These are phyloP conservation scores for Morus bassanus DNA, from an alignment of 2,797 vertebrate genomes.

Conservation along the genomic window DNA sequence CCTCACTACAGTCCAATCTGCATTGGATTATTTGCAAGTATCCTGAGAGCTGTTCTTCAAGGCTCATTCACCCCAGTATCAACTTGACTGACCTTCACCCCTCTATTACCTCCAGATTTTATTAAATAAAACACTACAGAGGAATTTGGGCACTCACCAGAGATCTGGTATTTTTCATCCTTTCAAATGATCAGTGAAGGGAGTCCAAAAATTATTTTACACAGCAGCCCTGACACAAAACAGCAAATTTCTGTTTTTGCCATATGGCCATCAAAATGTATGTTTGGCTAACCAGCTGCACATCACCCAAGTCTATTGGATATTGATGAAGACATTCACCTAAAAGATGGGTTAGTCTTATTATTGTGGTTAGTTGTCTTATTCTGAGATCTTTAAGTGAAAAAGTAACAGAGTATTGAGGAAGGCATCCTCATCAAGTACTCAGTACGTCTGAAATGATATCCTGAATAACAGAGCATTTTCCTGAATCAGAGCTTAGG, in stretches of 20 bases:
- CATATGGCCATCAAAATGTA: not conserved
- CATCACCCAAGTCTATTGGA: not conserved
- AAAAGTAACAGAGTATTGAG: not conserved
- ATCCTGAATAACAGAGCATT: not conserved
- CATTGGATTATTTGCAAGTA: not conserved
- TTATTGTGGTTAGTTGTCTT: not conserved
- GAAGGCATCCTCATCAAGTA: not conserved
- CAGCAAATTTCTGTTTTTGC: not conserved
- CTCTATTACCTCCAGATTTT: not conserved
- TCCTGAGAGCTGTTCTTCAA: not conserved
- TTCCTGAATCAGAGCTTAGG: not conserved
- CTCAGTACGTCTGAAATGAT: not conserved
- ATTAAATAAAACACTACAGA: not conserved
- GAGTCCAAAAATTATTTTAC: not conserved
- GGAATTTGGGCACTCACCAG: not conserved
- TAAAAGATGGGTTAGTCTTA: not conserved
- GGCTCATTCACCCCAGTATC: not conserved
- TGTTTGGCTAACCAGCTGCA: not conserved
- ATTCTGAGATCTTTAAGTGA: not conserved
- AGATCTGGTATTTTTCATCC: not conserved
- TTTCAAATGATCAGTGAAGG: not conserved
- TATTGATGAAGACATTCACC: not conserved
- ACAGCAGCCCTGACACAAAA: not conserved
- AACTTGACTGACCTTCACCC: not conserved
- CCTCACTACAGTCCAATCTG: not conserved